A percentile compares a stretch with the other conserved stretches of the same genome.
Evolutionary conservation across 2,888 invertebrate genomes (phyloP).

Genomic region (Drosophila kuntzei): DNA sequence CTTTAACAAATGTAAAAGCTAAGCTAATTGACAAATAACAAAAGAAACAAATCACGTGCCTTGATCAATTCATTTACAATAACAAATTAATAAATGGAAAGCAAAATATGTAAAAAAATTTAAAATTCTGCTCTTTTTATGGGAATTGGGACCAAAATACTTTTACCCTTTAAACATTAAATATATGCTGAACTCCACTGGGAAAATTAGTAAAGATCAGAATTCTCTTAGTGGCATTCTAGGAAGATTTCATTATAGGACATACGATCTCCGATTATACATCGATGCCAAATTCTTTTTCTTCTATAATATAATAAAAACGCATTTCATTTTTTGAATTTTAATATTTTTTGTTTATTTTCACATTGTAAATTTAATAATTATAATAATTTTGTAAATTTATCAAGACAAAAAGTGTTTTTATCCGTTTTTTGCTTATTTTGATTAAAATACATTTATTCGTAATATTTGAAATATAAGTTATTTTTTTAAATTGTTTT

Average conservation of each 20-base stretch:
- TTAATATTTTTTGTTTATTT: constrained; percentile 81
- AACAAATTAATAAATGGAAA: constrained; percentile 76
- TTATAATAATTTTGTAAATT: constrained; percentile 85
- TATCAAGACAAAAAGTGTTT: constrained; percentile 84
- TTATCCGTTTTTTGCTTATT: constrained; percentile 72
- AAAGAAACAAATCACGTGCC: constrained; percentile 62
- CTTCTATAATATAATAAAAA: constrained; percentile 2
- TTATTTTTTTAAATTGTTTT: constrained; percentile 58
- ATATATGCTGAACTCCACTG: too few species aligned
- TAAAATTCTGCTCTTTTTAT: background rate
- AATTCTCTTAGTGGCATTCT: too few species aligned
- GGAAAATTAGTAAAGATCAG: too few species aligned
- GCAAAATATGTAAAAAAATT: constrained; percentile 47
- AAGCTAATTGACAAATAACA: constrained; percentile 34
- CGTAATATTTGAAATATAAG: constrained; percentile 83
- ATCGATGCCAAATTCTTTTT: background rate
- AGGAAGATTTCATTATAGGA: too few species aligned
- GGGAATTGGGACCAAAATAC: background rate
- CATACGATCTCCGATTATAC: background rate
- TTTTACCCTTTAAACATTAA: too few species aligned
- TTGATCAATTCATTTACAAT: constrained; percentile 75
- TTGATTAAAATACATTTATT: constrained; percentile 85
- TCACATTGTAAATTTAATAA: constrained; percentile 84
- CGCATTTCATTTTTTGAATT: constrained; percentile 58
- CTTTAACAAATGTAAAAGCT: constrained; percentile 25